Conservation (phyloP, 1,140 invertebrate species). For the Galleria mellonella region DNA sequence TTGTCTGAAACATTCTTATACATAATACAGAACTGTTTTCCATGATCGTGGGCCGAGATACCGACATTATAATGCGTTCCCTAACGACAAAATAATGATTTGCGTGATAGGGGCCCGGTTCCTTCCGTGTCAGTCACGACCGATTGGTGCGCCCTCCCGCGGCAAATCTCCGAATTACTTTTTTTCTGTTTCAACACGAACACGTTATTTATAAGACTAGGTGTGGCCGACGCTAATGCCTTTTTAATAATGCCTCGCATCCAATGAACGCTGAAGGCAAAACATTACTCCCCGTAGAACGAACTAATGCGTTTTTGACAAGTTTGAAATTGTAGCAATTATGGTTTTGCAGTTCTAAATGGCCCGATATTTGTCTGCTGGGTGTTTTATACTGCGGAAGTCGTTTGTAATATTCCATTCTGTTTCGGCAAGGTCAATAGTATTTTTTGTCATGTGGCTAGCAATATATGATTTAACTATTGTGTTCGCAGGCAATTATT, state of each 20-base stretch:
- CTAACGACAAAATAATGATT: slow-evolving; percentile 72
- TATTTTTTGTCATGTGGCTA: too few species aligned
- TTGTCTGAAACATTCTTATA: too few species aligned
- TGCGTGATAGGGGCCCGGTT: slow-evolving; percentile 55
- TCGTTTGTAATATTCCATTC: slow-evolving; percentile 19
- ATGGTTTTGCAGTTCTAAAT: slow-evolving; percentile 65
- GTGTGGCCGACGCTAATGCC: slow-evolving; percentile 66
- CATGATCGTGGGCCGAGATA: slow-evolving; percentile 14
- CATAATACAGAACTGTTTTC: background rate
- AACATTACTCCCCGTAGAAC: slow-evolving; percentile 46
- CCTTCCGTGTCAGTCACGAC: slow-evolving; percentile 64
- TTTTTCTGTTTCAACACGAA: slow-evolving; percentile 59
- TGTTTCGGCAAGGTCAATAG: too few species aligned
- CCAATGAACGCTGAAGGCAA: slow-evolving; percentile 54
- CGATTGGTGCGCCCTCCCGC: slow-evolving; percentile 42
- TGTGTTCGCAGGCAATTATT: too few species aligned
- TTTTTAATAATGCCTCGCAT: slow-evolving; percentile 68
- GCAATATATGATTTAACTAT: too few species aligned
- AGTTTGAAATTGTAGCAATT: slow-evolving; percentile 68
- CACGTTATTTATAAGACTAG: slow-evolving; percentile 52
- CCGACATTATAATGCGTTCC: slow-evolving; percentile 41
- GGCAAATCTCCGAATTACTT: slow-evolving; percentile 67
- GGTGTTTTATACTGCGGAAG: slow-evolving; percentile 34
- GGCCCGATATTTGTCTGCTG: slow-evolving; percentile 43
- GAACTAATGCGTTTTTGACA: slow-evolving; percentile 72